Base-by-base conservation (phyloP, 1,140 invertebrate genomes). In the Orius insidiosus region DNA sequence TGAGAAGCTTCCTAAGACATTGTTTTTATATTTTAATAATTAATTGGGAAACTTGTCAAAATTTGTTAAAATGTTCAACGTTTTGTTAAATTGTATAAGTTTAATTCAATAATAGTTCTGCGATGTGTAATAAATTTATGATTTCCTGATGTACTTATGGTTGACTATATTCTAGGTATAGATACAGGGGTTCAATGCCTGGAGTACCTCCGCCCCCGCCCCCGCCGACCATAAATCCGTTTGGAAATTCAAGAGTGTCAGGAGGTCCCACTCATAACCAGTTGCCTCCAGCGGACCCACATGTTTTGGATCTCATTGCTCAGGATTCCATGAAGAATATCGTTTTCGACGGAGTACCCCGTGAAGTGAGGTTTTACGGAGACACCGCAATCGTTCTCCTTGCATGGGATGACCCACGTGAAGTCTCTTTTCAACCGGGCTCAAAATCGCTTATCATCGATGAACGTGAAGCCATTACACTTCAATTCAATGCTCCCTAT, bases 321-420 rank as follows among this genome's bases (percentile, higher is more conserved):
- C 65, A 70, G 45, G 77, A 81, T 55, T 70, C 72, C 0, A 78
- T 76, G 52, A 75, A 77, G 49, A 78, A 76, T n/a, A 88, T 92
- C 18, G 75, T 77, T 33, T 90, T 94, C 45, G 87, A 93, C 59
- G 76, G 77, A 2, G 63, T 79, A 19, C 72, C 77, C 0, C 69
- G 85, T 55, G 84, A 90, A 59, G 80, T 95, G 36, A 70, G 86
- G 36, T 85, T 85, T 54, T 89, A 93, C 53, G 82, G 79, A 14
- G 74, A 82, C 32, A 80, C 77, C 2, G 87, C 86, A 1, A 71
- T 92, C 13, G 77, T 88, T 4, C 79, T 93, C 54, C 74, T 86
- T 66, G 73, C 74, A 19, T 78, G 76, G 68, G 80, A 87, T 53
- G 82, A 88, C 60, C 85, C 86, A 0, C 68, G 82, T 46, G 84